A percentile compares a stretch with the other conserved stretches of the same genome.
phyloP scores from a whole-genome alignment of 2,888 invertebrate genomes.

The Cinara cedri region DNA sequence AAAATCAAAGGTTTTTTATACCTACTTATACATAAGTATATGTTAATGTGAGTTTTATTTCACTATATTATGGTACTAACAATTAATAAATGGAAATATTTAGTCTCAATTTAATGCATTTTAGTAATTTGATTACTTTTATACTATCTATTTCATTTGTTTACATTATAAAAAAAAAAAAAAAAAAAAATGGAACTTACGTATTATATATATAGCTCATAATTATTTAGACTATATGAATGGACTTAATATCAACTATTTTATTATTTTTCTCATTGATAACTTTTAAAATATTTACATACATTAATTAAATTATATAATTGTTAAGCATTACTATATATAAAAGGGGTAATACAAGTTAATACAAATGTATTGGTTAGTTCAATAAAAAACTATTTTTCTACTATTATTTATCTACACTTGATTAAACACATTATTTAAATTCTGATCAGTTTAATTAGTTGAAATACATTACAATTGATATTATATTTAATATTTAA shows the following conservation, averaged over 20 bases:
- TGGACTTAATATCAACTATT: neutral
- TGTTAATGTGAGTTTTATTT: too few relatives aligned
- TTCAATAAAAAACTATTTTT: neutral
- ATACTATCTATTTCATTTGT: neutral
- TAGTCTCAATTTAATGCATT: neutral
- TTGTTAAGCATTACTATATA: too few relatives aligned
- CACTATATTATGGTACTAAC: too few relatives aligned
- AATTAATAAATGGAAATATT: too few relatives aligned
- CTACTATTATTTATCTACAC: slow-evolving; percentile 24
- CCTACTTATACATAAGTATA: too few relatives aligned
- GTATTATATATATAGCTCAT: neutral
- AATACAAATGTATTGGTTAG: neutral
- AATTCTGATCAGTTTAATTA: slow-evolving; percentile 24
- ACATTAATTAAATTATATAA: too few relatives aligned
- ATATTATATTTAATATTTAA: slow-evolving; percentile 13
- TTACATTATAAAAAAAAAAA: neutral
- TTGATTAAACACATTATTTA: slow-evolving; percentile 36
- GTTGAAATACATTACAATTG: slow-evolving; percentile 12
- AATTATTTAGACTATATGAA: neutral
- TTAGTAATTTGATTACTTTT: neutral
- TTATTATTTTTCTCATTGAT: neutral
- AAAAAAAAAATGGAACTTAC: neutral
- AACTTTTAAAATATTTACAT: neutral
- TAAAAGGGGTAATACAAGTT: too few relatives aligned
- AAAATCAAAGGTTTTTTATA: too few relatives aligned